Evolutionary conservation across 2,888 invertebrate species (phyloP).

Genomic region (Pseudococcus longispinus): DNA sequence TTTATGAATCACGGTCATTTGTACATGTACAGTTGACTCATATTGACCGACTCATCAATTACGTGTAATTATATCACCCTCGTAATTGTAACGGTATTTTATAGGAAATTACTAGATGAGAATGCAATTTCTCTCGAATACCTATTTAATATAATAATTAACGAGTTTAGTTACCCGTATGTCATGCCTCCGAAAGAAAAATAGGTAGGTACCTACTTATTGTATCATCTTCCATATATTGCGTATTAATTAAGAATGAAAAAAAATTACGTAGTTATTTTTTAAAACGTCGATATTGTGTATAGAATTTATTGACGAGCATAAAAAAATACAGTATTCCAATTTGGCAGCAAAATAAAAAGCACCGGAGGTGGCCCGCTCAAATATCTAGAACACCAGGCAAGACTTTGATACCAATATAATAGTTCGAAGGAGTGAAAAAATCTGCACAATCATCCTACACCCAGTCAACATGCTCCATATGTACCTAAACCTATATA

Average conservation of each 20-base stretch:
- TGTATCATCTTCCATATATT: neutral
- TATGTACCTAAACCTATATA: neutral
- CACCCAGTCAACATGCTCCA: neutral
- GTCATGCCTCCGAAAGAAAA: neutral
- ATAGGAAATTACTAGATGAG: neutral
- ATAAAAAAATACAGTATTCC: neutral
- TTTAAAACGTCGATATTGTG: neutral
- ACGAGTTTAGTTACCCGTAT: neutral
- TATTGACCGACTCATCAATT: slow-evolving; percentile 15
- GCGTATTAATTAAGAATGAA: neutral
- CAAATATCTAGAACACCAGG: neutral
- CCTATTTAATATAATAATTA: neutral
- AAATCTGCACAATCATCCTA: slow-evolving; percentile 1
- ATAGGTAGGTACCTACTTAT: neutral
- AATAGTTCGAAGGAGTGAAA: neutral
- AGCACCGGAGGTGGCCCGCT: neutral
- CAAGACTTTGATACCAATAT: neutral
- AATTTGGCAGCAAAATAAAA: neutral
- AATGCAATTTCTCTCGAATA: neutral
- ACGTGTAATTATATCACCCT: slow-evolving; percentile 28
- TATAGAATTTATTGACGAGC: neutral
- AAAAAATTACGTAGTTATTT: too few species aligned
- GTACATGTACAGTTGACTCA: neutral
- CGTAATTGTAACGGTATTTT: neutral
- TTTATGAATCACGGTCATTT: neutral